Evolutionary conservation across 2,113 vertebrate species (phyloP).

Genomic region (Coturnix japonica): DNA sequence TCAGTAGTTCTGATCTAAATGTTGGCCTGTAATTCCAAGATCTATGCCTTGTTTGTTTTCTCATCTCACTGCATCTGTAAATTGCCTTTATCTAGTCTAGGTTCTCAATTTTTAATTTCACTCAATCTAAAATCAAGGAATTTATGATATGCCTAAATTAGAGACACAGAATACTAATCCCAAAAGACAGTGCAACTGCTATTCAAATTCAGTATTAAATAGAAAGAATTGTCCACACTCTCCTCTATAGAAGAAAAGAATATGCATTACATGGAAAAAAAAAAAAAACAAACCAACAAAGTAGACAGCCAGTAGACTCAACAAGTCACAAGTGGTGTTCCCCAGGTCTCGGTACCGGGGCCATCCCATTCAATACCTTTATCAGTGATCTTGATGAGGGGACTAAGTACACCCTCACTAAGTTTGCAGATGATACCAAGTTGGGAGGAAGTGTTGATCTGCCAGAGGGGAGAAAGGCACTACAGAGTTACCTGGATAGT

Average conservation of each 20-base stretch:
- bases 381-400: too few relatives aligned
- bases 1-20: background rate
- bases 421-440: too few relatives aligned
- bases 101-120: background rate
- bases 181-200: background rate
- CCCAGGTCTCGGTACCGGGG: too few relatives aligned
- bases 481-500: too few relatives aligned
- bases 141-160: background rate
- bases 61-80: background rate
- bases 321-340: too few relatives aligned
- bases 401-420: too few relatives aligned
- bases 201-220: background rate
- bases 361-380: too few relatives aligned
- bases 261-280: background rate
- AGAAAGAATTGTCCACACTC: background rate
- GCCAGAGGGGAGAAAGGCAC: too few relatives aligned
- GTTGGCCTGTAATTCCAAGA: background rate
- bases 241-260: background rate
- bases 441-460: too few relatives aligned
- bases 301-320: too few relatives aligned
- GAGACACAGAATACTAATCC: background rate
- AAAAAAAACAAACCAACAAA: too few relatives aligned
- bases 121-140: background rate
- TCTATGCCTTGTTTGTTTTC: background rate
- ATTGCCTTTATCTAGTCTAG: background rate